Evolutionary conservation across 2,888 invertebrate species (phyloP).

Genomic region (Apamea crenata): DNA sequence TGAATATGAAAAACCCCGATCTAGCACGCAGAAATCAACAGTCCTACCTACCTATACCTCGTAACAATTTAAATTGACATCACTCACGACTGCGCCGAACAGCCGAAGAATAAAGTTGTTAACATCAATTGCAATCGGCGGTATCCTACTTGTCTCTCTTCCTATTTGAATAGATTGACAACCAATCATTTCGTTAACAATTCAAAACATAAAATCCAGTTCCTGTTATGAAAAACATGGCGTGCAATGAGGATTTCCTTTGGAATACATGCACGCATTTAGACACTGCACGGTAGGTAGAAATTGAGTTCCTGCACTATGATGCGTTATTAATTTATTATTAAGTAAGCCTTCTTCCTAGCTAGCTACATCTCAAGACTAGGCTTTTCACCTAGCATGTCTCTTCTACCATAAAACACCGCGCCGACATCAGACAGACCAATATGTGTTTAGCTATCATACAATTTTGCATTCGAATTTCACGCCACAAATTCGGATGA

Average conservation of each 20-base stretch:
- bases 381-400: neutral
- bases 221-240: slow-evolving; percentile 54
- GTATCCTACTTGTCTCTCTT: slow-evolving; percentile 69
- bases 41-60: neutral
- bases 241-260: slow-evolving; percentile 65
- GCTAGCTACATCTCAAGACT: neutral
- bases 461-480: no score
- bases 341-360: neutral
- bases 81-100: slow-evolving; percentile 46
- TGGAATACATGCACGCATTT: slow-evolving; percentile 11
- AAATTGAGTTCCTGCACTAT: slow-evolving; percentile 1
- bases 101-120: slow-evolving; percentile 66
- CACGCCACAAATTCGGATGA: neutral
- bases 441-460: no score
- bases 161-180: slow-evolving; percentile 63
- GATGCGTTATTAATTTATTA: neutral
- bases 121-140: slow-evolving; percentile 68
- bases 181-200: slow-evolving; percentile 66
- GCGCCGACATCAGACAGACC: no score
- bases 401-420: neutral
- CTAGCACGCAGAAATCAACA: slow-evolving; percentile 20
- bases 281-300: neutral
- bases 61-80: slow-evolving; percentile 43
- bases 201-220: slow-evolving; percentile 55
- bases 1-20: neutral